A percentile compares a stretch with the other conserved stretches of the same genome.
These are phyloP conservation scores for Melanchra persicariae DNA, from an alignment of 2,888 invertebrate genomes.

Conservation along the genomic window DNA sequence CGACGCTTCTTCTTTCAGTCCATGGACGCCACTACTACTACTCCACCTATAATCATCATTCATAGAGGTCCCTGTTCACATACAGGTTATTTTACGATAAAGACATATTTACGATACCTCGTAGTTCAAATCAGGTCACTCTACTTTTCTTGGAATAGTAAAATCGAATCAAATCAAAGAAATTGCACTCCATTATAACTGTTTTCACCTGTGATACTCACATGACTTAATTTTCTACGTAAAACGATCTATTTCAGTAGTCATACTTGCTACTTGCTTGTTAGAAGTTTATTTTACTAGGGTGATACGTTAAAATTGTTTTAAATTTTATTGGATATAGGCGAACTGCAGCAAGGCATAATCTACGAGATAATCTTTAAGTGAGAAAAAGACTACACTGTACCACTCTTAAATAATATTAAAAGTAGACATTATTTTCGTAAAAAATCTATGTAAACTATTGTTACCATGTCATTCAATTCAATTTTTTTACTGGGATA, in stretches of 20 bases:
- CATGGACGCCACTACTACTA: too few species aligned
- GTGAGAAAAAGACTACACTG: too few species aligned
- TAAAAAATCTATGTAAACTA: too few species aligned
- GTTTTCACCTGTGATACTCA: background rate
- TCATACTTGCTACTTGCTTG: too few species aligned
- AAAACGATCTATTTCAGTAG: background rate
- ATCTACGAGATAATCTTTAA: too few species aligned
- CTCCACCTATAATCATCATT: too few species aligned
- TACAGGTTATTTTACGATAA: background rate
- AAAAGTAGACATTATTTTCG: too few species aligned
- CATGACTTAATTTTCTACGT: background rate
- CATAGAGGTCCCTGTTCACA: too few species aligned
- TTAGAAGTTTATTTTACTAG: background rate
- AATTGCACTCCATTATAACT: constrained; percentile 3
- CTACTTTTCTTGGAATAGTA: background rate
- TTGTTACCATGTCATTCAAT: background rate
- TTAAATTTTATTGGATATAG: too few species aligned
- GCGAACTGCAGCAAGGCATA: too few species aligned
- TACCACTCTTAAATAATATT: too few species aligned
- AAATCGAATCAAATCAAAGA: constrained; percentile 1
- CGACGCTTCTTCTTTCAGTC: too few species aligned
- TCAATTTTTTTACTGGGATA: background rate
- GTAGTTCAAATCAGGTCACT: background rate
- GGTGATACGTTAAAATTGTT: background rate
- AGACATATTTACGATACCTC: background rate